Conservation (phyloP, 2,797 vertebrate species). For the Hemitrygon akajei region DNA sequence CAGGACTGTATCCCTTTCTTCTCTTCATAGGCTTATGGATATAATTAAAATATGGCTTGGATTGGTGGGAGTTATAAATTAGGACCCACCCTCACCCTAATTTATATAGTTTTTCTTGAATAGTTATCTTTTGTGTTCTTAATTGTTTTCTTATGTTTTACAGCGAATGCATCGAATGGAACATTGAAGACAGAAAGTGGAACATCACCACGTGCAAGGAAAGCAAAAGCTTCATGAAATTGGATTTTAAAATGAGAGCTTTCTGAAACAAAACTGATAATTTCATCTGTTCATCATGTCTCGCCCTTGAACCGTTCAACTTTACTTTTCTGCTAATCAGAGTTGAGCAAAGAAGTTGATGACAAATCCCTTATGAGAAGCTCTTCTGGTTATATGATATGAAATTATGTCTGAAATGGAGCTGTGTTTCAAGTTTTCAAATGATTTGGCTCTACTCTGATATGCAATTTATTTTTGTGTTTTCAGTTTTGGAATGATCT, state of each 20-base stretch:
- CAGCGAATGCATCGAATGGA: constrained; percentile 64
- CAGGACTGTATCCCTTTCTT: not conserved
- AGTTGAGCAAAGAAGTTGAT: constrained; percentile 27
- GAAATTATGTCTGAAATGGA: not conserved
- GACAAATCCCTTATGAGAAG: not conserved
- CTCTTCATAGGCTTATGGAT: not conserved
- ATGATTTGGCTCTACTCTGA: not conserved
- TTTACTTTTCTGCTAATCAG: not conserved
- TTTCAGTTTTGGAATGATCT: not conserved
- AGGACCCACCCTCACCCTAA: not conserved
- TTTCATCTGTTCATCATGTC: constrained; percentile 42
- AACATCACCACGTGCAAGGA: constrained; percentile 65
- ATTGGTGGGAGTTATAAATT: not conserved
- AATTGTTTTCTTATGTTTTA: constrained; percentile 20
- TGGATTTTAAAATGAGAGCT: constrained; percentile 39
- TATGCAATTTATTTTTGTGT: not conserved
- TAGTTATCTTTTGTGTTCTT: not conserved
- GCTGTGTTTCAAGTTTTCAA: not conserved
- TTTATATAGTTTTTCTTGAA: not conserved
- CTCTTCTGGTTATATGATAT: not conserved
- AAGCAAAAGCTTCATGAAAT: constrained; percentile 66
- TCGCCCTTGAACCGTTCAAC: constrained; percentile 48
- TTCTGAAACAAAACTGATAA: constrained; percentile 44
- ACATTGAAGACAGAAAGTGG: constrained; percentile 65
- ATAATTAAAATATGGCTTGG: not conserved